These are phyloP conservation scores for Morpho deidamia DNA, from an alignment of 2,888 invertebrate species.

Conservation along the genomic window DNA sequence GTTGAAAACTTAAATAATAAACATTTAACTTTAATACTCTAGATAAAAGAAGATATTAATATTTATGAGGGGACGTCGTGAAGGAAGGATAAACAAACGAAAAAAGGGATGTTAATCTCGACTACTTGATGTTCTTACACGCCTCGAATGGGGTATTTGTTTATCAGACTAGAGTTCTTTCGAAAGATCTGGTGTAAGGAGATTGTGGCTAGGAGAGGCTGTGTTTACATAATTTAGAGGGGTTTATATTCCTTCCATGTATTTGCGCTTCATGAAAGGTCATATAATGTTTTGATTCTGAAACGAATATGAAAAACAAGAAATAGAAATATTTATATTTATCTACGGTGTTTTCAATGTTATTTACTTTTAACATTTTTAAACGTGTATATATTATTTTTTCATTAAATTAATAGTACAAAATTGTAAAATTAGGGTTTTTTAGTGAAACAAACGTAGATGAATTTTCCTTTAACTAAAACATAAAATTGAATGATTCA, in stretches of 20 bases:
- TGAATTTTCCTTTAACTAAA: too few relatives aligned
- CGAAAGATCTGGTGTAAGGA: constrained; percentile 33
- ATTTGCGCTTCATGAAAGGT: background rate
- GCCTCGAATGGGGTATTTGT: constrained; percentile 45
- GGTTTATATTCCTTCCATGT: constrained; percentile 41
- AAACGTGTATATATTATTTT: too few relatives aligned
- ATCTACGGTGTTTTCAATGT: too few relatives aligned
- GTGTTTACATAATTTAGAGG: constrained; percentile 48
- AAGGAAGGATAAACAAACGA: constrained; percentile 40
- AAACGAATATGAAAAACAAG: too few relatives aligned
- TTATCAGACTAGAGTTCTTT: constrained; percentile 42
- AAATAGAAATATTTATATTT: too few relatives aligned
- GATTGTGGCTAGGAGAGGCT: constrained; percentile 14
- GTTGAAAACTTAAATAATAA: too few relatives aligned
- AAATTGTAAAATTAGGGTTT: too few relatives aligned
- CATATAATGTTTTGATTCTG: too few relatives aligned
- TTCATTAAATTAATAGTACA: too few relatives aligned
- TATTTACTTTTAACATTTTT: too few relatives aligned
- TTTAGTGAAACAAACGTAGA: too few relatives aligned
- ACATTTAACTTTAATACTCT: constrained; percentile 21
- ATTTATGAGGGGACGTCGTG: constrained; percentile 49
- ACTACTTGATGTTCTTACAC: constrained; percentile 61
- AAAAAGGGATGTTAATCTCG: constrained; percentile 54
- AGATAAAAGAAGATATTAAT: constrained; percentile 56
- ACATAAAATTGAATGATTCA: too few relatives aligned